Conservation (phyloP, 2,113 vertebrate genomes). For the Puntigrus tetrazona region DNA sequence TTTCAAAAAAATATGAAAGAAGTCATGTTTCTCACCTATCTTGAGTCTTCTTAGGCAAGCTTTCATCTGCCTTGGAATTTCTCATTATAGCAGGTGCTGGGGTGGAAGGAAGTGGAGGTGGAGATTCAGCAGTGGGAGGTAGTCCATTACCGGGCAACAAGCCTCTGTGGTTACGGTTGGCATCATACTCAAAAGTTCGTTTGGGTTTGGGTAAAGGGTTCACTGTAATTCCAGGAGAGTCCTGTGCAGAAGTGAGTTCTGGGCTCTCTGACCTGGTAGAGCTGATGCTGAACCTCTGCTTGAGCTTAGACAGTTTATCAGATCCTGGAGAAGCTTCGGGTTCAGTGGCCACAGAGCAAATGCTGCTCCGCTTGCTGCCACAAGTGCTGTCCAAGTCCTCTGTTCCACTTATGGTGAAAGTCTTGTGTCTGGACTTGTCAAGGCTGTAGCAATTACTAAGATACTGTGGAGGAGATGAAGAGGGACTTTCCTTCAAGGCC, state of each 20-base stretch:
- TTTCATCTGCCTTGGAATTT: constrained; percentile 78
- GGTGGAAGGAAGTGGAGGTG: constrained; percentile 87
- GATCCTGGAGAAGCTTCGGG: constrained; percentile 75
- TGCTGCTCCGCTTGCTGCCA: constrained; percentile 77
- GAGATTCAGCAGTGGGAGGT: constrained; percentile 84
- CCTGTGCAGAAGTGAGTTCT: constrained; percentile 71
- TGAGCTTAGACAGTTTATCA: constrained; percentile 80
- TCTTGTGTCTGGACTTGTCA: constrained; percentile 83
- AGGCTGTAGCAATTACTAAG: constrained; percentile 94
- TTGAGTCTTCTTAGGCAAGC: constrained; percentile 79
- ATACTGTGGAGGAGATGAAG: constrained; percentile 85
- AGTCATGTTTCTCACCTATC: constrained; percentile 82
- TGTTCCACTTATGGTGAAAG: constrained; percentile 74
- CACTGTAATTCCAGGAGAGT: constrained; percentile 75
- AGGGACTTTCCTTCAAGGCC: constrained; percentile 90
- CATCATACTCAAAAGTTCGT: constrained; percentile 98
- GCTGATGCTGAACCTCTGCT: constrained; percentile 75
- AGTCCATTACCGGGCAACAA: constrained; percentile 84
- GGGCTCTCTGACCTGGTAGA: constrained; percentile 73
- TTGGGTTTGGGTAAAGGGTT: constrained; percentile 98
- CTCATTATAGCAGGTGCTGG: constrained; percentile 85
- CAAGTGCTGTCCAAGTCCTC: constrained; percentile 78
- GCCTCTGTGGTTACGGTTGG: constrained; percentile 85
- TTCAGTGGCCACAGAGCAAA: constrained; percentile 78
- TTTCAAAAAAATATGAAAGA: constrained; percentile 29